Evolutionary conservation across 2,888 invertebrate genomes (phyloP).

Genomic region (Coleophora flavipennella): DNA sequence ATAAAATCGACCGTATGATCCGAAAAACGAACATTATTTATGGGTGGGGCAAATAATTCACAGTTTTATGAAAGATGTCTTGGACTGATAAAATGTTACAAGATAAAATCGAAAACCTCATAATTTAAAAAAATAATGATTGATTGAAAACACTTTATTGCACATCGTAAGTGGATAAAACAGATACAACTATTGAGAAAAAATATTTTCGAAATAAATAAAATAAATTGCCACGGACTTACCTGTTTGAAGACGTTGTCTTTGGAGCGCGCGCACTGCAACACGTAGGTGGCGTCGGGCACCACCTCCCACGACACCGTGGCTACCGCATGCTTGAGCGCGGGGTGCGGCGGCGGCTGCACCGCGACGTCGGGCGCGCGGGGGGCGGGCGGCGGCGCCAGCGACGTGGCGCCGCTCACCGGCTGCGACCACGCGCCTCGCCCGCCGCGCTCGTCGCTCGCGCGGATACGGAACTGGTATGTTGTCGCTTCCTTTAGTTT

Average conservation of each 20-base stretch:
- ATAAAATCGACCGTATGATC: too few relatives aligned
- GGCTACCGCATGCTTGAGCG: slow-evolving; percentile 12
- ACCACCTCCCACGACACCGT: slow-evolving; percentile 51
- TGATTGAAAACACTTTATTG: too few relatives aligned
- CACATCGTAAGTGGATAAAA: too few relatives aligned
- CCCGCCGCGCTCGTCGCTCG: slow-evolving; percentile 86
- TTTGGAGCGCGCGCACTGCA: slow-evolving; percentile 73
- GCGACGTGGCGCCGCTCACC: slow-evolving; percentile 79
- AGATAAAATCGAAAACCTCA: too few relatives aligned
- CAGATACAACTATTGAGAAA: too few relatives aligned
- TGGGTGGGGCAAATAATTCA: too few relatives aligned
- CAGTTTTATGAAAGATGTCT: too few relatives aligned
- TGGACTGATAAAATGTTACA: too few relatives aligned
- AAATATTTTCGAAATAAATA: too few relatives aligned
- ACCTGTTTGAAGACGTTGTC: slow-evolving; percentile 52
- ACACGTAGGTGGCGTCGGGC: slow-evolving; percentile 82
- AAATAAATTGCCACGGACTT: not conserved
- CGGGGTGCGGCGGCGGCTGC: slow-evolving; percentile 40
- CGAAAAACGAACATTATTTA: too few relatives aligned
- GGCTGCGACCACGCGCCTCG: slow-evolving; percentile 84
- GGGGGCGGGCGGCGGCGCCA: slow-evolving; percentile 86
- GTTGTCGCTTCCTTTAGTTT: slow-evolving; percentile 85
- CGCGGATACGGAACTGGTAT: slow-evolving; percentile 89
- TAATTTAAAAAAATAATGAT: too few relatives aligned
- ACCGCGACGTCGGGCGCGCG: slow-evolving; percentile 79